Base-by-base conservation (phyloP, 2,888 invertebrate genomes). In the Cyaniris semiargus region DNA sequence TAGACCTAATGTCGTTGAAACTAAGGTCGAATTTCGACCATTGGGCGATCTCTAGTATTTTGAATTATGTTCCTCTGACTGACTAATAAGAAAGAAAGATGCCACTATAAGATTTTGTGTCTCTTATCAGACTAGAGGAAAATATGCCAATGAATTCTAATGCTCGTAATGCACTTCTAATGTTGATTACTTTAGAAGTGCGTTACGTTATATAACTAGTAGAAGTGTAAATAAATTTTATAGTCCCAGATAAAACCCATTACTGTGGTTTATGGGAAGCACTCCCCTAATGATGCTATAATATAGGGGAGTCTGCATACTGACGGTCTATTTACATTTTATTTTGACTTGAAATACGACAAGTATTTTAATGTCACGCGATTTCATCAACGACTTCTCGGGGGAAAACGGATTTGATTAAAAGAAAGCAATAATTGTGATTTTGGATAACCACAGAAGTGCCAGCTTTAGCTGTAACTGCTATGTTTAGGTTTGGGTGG, bases 221-320 rank as follows among this genome's bases (percentile, higher is more conserved):
- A 85, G 87, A 89, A 85, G 89, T 87, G 90, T 91, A 90, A 91
- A 91, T 91, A 91, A 87, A 90, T 90, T 92, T 92, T 92, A 92
- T 90, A 89, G 90, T 85, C 86, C 83, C 84, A 91, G 92, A 93
- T 92, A 92, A 91, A 92, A 87, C 85, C 88, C 89, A 91, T 92
- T 92, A 88, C 86, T 84, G 84, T 88, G 88, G 85, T 92, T 91
- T 92, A 92, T 89, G 91, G 91, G 89, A 84, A 82, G 85, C 88
- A 89, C 89, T 89, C 91, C 91, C 90, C 90, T 93, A 92, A 93
- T 92, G 91, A 93, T 86, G 85, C 81, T 84, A 83, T 82, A 83
- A 83, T 87, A 86, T 89, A 88, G 85, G 88, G 87, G 86, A 82
- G 83, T 80, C 80, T 81, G 80, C 78, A 78, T 81, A 80, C 78